These are phyloP conservation scores for Nematostella vectensis DNA, from an alignment of 92 coral and sea anemone genomes.

Conservation along the genomic window DNA sequence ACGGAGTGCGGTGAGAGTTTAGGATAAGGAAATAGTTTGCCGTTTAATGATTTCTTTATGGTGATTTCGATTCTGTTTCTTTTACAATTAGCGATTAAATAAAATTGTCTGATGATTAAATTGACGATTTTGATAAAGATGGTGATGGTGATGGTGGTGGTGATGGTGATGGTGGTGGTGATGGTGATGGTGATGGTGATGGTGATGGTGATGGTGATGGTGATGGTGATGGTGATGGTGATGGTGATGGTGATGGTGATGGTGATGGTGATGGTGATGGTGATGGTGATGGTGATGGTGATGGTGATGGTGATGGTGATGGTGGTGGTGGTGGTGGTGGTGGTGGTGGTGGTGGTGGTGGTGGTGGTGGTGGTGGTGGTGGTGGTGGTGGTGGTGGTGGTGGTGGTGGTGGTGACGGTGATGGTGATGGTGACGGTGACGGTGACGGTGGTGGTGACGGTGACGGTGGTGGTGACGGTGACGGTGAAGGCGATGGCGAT, in stretches of 20 bases:
- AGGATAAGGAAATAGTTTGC: too few species aligned
- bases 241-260: neutral
- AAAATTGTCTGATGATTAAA: neutral
- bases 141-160: conserved; percentile 1
- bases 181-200: conserved; percentile 1
- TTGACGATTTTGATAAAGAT: neutral
- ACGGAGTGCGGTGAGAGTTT: too few species aligned
- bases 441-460: neutral
- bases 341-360: conserved; percentile 1
- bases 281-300: neutral
- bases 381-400: neutral
- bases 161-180: conserved; percentile 1
- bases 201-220: conserved; percentile 2
- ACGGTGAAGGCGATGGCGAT: neutral
- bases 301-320: neutral
- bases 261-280: neutral
- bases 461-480: neutral
- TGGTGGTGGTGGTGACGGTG: neutral
- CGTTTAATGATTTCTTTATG: neutral
- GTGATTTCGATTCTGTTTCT: neutral
- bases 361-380: neutral
- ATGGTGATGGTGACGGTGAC: conserved; percentile 1
- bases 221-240: conserved; percentile 1
- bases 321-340: conserved; percentile 5
- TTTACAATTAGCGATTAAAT: too few species aligned